Percentiles rank a stretch among this genome's conserved stretches.
Evolutionary conservation across 2,113 vertebrate genomes (phyloP).

Genomic region (Cololabis saira): DNA sequence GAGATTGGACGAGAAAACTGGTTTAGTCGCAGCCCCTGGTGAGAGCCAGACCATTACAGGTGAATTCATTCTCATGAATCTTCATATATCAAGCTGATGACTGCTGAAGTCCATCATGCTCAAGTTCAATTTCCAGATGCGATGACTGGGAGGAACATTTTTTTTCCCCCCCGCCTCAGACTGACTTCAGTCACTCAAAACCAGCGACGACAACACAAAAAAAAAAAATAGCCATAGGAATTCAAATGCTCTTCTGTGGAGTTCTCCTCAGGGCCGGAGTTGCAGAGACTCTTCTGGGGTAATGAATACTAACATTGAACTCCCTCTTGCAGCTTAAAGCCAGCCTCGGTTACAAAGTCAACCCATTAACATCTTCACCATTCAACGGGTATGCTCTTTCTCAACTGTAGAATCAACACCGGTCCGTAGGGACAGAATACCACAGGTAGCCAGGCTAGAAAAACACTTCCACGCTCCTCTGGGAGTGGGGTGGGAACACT

Average conservation of each 20-base stretch:
- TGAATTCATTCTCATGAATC: conserved; percentile 63
- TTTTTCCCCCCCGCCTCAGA: conserved; percentile 16
- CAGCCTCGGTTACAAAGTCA: conserved; percentile 76
- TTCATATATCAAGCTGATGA: conserved; percentile 49
- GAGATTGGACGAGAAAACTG: conserved; percentile 44
- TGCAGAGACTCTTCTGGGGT: conserved; percentile 39
- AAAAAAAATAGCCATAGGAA: conserved; percentile 36
- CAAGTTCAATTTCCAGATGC: conserved; percentile 59
- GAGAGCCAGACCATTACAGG: conserved; percentile 49
- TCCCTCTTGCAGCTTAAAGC: conserved; percentile 51
- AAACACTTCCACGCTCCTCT: conserved; percentile 36
- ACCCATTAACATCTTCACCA: conserved; percentile 72
- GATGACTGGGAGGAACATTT: conserved; percentile 35
- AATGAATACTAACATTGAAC: conserved; percentile 55
- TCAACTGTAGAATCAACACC: conserved; percentile 59
- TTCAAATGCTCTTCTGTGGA: conserved; percentile 45
- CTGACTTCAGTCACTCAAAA: conserved; percentile 36
- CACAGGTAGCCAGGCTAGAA: conserved; percentile 46
- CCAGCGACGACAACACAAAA: conserved; percentile 16
- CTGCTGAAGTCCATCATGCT: conserved; percentile 49
- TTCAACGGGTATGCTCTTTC: conserved; percentile 38
- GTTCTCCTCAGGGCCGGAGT: conserved; percentile 40
- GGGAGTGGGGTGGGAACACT: conserved; percentile 46
- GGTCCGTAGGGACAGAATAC: conserved; percentile 39
- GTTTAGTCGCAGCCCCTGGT: conserved; percentile 63